Percentiles rank a stretch among this genome's conserved stretches.
These are phyloP conservation scores for Drosophila yakuba DNA, from an alignment of 1,140 invertebrate species.

Conservation along the genomic window DNA sequence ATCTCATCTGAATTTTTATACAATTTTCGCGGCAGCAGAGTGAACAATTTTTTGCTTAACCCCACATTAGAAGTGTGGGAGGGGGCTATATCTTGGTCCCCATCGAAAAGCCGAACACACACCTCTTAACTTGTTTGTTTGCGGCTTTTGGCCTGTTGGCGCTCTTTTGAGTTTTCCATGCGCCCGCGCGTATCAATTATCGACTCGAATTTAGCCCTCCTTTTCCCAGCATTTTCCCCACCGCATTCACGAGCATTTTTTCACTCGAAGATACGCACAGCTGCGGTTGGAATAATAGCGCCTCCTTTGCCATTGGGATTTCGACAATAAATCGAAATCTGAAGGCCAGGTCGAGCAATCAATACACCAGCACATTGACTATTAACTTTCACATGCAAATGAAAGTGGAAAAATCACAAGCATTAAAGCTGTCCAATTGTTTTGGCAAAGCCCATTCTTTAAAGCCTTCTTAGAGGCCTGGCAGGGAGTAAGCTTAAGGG, in stretches of 20 bases:
- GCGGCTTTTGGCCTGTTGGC: constrained; percentile 71
- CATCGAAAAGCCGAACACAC: constrained; percentile 1
- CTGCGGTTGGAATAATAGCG: not conserved
- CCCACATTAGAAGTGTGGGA: constrained; percentile 10
- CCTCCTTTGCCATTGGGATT: too few relatives aligned
- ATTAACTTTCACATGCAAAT: too few relatives aligned
- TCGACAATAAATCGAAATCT: too few relatives aligned
- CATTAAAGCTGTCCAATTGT: too few relatives aligned
- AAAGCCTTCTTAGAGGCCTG: too few relatives aligned
- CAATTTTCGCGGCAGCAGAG: constrained; percentile 36
- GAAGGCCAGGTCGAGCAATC: too few relatives aligned
- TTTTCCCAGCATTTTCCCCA: constrained; percentile 13
- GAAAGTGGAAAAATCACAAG: not conserved
- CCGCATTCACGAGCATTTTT: constrained; percentile 3
- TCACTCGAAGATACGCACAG: constrained; percentile 3
- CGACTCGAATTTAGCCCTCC: constrained; percentile 69
- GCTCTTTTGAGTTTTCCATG: constrained; percentile 70
- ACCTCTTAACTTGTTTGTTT: constrained; percentile 73
- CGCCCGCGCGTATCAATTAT: constrained; percentile 71
- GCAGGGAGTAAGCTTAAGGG: too few relatives aligned
- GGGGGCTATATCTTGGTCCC: not conserved
- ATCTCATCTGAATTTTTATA: constrained; percentile 17
- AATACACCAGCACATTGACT: too few relatives aligned
- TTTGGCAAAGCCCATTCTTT: too few relatives aligned
- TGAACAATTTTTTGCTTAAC: constrained; percentile 42